These are phyloP conservation scores for Temnothorax rugatulus DNA, from an alignment of 2,888 invertebrate genomes.

Conservation along the genomic window DNA sequence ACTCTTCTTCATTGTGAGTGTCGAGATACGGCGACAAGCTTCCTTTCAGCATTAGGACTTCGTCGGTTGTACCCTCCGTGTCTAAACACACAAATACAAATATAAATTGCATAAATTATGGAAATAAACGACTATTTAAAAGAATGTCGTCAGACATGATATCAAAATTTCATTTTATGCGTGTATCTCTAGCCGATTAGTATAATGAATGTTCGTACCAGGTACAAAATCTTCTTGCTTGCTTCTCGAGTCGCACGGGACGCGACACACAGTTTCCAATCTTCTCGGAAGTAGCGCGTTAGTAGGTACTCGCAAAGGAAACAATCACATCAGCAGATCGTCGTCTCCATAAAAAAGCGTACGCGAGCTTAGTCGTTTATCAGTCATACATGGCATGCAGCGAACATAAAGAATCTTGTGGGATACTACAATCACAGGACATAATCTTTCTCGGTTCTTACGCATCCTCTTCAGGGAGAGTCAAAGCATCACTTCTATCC, in stretches of 20 bases:
- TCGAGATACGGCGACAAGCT: slow-evolving; percentile 83
- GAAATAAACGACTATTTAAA: neutral
- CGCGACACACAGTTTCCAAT: slow-evolving; percentile 27
- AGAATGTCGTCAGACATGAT: neutral
- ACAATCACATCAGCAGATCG: slow-evolving; percentile 63
- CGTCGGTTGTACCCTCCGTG: slow-evolving; percentile 81
- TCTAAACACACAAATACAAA: slow-evolving; percentile 65
- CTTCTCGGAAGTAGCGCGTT: slow-evolving; percentile 51
- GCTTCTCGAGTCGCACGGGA: slow-evolving; percentile 43
- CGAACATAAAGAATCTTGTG: slow-evolving; percentile 58
- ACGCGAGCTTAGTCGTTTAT: slow-evolving; percentile 60
- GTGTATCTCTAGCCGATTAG: neutral
- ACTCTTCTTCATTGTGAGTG: slow-evolving; percentile 84
- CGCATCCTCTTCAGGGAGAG: slow-evolving; percentile 62
- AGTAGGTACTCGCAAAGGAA: slow-evolving; percentile 47
- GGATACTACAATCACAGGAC: slow-evolving; percentile 67
- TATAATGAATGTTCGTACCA: slow-evolving; percentile 52
- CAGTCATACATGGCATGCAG: slow-evolving; percentile 66
- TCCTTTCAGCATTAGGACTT: slow-evolving; percentile 86
- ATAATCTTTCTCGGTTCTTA: slow-evolving; percentile 65
- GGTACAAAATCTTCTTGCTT: slow-evolving; percentile 68
- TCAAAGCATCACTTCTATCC: slow-evolving; percentile 55
- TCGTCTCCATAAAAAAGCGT: slow-evolving; percentile 70
- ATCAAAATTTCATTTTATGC: neutral
- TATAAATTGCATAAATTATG: neutral